A percentile compares a stretch with the other conserved stretches of the same genome.
These are phyloP conservation scores for Rhea pennata DNA, from an alignment of 2,113 vertebrate genomes.

Conservation along the genomic window DNA sequence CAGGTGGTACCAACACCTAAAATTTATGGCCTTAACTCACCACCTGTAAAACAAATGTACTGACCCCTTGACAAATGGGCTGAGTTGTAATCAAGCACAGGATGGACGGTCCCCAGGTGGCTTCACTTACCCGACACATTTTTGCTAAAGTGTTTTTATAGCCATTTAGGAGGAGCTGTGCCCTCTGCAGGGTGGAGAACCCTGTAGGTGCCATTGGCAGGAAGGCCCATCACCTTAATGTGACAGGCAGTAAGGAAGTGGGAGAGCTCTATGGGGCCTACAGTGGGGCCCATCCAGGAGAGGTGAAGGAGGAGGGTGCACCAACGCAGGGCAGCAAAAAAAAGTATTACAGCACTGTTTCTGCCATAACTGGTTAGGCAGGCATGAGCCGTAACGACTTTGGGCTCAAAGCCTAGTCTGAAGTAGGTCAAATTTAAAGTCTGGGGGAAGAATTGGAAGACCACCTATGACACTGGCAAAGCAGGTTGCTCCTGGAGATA, in stretches of 20 bases:
- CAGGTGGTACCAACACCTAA: background rate
- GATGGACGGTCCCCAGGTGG: background rate
- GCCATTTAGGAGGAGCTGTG: background rate
- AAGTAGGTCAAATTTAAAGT: background rate
- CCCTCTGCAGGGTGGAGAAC: background rate
- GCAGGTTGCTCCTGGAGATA: background rate
- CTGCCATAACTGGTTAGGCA: background rate
- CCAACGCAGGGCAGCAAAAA: background rate
- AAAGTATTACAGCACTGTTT: background rate
- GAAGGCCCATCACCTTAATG: background rate
- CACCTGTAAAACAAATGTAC: background rate
- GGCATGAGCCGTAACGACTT: background rate
- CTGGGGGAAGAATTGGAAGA: background rate
- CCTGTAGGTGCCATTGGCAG: fast-evolving
- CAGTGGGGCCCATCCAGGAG: background rate
- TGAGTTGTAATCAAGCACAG: background rate
- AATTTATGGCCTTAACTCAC: background rate
- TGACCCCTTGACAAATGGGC: background rate
- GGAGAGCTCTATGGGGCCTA: background rate
- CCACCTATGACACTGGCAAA: background rate
- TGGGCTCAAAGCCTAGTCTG: background rate
- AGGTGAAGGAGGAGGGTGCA: background rate
- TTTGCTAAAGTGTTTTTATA: background rate
- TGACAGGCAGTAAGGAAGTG: background rate
- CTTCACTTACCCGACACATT: background rate